Evolutionary conservation across 1,140 invertebrate species (phyloP), one percentile per base, ranked within the genome.

Genomic region (Heliconius nattereri): DNA sequence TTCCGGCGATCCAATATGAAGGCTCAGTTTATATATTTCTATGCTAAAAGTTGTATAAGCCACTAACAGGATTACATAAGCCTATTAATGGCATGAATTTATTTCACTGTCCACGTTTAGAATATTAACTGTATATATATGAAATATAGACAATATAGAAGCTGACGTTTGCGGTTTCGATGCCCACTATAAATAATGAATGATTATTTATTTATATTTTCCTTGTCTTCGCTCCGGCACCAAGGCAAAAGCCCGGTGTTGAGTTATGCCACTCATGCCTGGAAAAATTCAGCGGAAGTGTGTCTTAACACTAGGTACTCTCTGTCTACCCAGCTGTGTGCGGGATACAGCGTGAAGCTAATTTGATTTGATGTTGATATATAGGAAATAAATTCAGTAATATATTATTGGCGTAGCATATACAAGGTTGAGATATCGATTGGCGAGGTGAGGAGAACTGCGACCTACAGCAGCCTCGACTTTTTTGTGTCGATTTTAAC

Each of bases 41-140:
- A 26, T 29, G 26, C 60, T 66, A 29, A 29, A 66, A 66, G 23
- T 29, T 66, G 60, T 66, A 66, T 66, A 66, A 66, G 60, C 26
- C 60, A 66, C 74, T 75, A 79, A 75, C 74, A 76, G 75, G 78
- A 79, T 79, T 76, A 75, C 70, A n/a, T 79, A 70, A 75, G 26
- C 49, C 66, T 40, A 57, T 57, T 75, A 76, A 20, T 70, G 20
- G 23, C 60, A 13, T 66, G 60, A 66, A 66, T 29, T 66, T 29
- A 66, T 66, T 66, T 66, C 3, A 7, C 9, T 29, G 26, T 66
- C 9, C 60, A 29, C 23, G 23, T 66, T 66, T 26, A 66, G 13
- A 29, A 16, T 66, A 29, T 66, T 66, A 23, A n/a, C 8, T 8
- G 9, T 29, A 29, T 26, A 66, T 29, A 66, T 66, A 52, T 5